Evolutionary conservation across 2,113 vertebrate species (phyloP).

Genomic region (Urocitellus parryii): DNA sequence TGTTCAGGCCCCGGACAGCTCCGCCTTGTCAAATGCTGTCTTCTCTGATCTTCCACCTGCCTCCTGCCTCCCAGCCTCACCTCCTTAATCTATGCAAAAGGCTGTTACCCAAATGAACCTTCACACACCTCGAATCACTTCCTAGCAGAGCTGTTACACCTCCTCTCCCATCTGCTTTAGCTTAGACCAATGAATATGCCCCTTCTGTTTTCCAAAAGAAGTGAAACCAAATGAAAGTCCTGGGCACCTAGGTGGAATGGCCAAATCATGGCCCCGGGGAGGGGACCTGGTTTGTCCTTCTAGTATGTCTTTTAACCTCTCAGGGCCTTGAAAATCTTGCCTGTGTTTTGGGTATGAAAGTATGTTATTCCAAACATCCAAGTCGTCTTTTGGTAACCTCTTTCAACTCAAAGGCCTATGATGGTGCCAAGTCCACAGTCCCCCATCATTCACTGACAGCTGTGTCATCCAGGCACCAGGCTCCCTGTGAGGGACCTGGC

Average conservation of each 20-base stretch:
- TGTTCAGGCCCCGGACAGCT: conserved; percentile 55
- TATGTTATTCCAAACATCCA: neutral
- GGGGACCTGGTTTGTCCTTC: neutral
- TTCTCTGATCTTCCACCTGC: conserved; percentile 65
- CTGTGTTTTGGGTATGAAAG: neutral
- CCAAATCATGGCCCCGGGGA: neutral
- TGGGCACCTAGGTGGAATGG: too few relatives aligned
- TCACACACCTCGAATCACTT: neutral
- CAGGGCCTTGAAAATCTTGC: neutral
- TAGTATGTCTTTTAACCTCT: neutral
- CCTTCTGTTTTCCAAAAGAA: neutral
- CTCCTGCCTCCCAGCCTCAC: conserved; percentile 4
- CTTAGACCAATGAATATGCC: neutral
- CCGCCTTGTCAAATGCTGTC: conserved; percentile 55
- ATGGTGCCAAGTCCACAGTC: neutral
- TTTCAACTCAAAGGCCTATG: neutral
- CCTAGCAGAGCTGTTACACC: neutral
- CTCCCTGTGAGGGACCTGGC: rapidly evolving
- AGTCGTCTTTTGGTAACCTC: neutral
- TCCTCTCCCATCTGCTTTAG: neutral
- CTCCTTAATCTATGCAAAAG: conserved; percentile 42
- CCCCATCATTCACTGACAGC: neutral
- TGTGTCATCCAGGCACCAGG: neutral
- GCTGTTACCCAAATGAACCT: neutral
- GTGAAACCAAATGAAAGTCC: neutral